These are phyloP conservation scores for Onychomys torridus DNA, from an alignment of 2,797 vertebrate genomes.

Conservation along the genomic window DNA sequence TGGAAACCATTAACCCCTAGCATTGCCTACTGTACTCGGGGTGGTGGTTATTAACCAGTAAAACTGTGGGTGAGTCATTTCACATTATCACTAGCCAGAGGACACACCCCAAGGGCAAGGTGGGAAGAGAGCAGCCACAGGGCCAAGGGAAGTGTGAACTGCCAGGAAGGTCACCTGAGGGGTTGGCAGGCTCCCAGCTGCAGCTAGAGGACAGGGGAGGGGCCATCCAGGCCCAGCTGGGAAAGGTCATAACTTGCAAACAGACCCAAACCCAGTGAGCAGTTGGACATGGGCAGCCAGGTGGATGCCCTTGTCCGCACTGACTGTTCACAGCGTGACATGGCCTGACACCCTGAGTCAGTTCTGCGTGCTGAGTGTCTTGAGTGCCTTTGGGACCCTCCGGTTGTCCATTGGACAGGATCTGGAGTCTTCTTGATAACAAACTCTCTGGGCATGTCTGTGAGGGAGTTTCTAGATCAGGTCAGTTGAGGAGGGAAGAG, in stretches of 20 bases:
- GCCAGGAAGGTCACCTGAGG: neutral
- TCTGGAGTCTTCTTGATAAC: neutral
- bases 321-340: rapidly evolving
- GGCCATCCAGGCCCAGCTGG: neutral
- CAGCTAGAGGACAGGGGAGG: neutral
- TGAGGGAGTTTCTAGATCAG: neutral
- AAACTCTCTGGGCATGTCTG: neutral
- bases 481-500: neutral
- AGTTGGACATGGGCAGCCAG: neutral
- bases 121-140: neutral
- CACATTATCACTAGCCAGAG: neutral
- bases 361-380: neutral
- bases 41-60: neutral
- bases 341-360: neutral
- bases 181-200: neutral
- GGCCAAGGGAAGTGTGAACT: neutral
- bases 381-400: neutral
- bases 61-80: neutral
- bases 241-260: neutral
- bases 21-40: neutral
- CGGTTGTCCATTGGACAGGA: neutral
- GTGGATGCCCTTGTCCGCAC: neutral
- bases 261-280: neutral
- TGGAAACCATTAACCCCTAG: conserved; percentile 63
- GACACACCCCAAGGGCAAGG: neutral